A percentile compares a stretch with the other conserved stretches of the same genome.
phyloP scores from a whole-genome alignment of 2,888 invertebrate species.

The Chloroclystis v-ata region DNA sequence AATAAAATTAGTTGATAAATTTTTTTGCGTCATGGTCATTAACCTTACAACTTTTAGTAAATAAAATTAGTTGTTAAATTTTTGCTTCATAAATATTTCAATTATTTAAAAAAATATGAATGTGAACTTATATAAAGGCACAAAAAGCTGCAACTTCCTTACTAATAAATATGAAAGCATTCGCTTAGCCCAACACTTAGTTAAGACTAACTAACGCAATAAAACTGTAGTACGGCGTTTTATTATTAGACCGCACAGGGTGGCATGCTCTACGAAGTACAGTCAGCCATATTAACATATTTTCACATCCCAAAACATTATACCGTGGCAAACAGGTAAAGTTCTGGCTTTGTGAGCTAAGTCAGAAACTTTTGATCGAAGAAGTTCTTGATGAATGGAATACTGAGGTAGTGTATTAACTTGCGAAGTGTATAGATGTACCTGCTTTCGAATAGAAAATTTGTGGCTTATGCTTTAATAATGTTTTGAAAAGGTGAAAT shows the following conservation, averaged over 20 bases:
- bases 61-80: too few relatives aligned
- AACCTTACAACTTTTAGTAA: too few relatives aligned
- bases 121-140: too few relatives aligned
- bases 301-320: not conserved
- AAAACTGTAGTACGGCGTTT: conserved; percentile 4
- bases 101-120: too few relatives aligned
- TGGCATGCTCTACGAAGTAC: not conserved
- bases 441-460: too few relatives aligned
- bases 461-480: too few relatives aligned
- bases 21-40: too few relatives aligned
- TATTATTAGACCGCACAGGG: conserved; percentile 4
- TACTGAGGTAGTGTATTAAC: not conserved
- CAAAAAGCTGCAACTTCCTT: not conserved
- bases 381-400: not conserved
- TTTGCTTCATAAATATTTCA: too few relatives aligned
- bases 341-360: conserved; percentile 1
- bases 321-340: not conserved
- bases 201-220: conserved; percentile 1
- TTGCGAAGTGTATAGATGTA: too few relatives aligned
- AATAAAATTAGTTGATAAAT: too few relatives aligned
- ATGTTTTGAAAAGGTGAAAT: too few relatives aligned
- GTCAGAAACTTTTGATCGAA: conserved; percentile 3
- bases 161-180: not conserved
- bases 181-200: not conserved
- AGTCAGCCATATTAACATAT: not conserved